Percentiles rank a stretch among this genome's conserved stretches.
These are phyloP conservation scores for Thryonomys swinderianus DNA, from an alignment of 2,113 vertebrate genomes.

Conservation along the genomic window DNA sequence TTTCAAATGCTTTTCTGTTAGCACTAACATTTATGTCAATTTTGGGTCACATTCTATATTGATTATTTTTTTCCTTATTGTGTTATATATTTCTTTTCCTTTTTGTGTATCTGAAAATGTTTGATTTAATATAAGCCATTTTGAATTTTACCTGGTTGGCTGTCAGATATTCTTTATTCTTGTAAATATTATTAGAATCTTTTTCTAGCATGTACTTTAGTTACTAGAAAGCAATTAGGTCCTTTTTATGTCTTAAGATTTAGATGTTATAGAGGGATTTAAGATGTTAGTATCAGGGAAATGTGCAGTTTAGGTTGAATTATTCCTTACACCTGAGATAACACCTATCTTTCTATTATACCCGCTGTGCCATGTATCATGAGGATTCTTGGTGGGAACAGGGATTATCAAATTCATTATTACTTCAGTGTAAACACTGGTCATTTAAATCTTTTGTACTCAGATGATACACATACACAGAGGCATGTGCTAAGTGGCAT, in stretches of 20 bases:
- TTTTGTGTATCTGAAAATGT: not conserved
- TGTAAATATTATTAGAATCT: not conserved
- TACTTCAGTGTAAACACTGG: not conserved
- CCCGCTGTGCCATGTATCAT: not conserved
- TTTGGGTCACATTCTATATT: not conserved
- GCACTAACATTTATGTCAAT: not conserved
- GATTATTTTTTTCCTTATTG: not conserved
- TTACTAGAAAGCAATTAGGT: not conserved
- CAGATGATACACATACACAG: not conserved
- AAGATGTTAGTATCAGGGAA: not conserved
- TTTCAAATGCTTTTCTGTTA: not conserved
- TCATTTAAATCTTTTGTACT: not conserved
- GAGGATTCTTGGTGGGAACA: not conserved
- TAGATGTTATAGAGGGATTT: not conserved
- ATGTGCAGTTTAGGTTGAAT: not conserved
- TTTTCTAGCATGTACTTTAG: not conserved
- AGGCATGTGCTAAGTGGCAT: not conserved
- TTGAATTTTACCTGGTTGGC: not conserved
- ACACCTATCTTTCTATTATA: not conserved
- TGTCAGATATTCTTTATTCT: not conserved
- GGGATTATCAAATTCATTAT: not conserved
- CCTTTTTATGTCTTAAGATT: not conserved
- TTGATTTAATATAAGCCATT: not conserved
- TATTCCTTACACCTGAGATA: not conserved
- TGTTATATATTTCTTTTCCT: not conserved